Evolutionary conservation across 2,888 invertebrate species (phyloP).

Genomic region (Doris montereyensis): DNA sequence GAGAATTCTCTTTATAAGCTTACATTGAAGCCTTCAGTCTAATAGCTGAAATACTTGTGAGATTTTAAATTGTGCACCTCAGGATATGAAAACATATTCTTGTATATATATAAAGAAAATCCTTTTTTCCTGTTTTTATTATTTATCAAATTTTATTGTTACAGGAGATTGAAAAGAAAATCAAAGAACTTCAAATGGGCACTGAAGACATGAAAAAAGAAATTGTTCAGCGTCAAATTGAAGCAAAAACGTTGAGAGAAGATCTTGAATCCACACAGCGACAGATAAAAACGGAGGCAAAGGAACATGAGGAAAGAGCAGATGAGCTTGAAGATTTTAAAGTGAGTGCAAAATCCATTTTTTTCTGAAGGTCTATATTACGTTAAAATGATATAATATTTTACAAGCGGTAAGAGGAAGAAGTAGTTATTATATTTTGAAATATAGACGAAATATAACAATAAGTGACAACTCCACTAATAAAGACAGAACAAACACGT

Average conservation of each 20-base stretch:
- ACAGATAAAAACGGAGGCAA: constrained; percentile 55
- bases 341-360: too few relatives aligned
- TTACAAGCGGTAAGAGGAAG: too few relatives aligned
- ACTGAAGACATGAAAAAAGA: constrained; percentile 70
- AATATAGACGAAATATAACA: too few relatives aligned
- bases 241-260: constrained; percentile 68
- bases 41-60: too few relatives aligned
- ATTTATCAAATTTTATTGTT: too few relatives aligned
- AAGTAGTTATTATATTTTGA: too few relatives aligned
- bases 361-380: too few relatives aligned
- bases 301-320: constrained; percentile 61
- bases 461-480: too few relatives aligned
- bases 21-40: too few relatives aligned
- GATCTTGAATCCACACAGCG: constrained; percentile 63
- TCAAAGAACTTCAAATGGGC: constrained; percentile 68
- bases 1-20: too few relatives aligned
- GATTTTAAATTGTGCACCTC: neutral
- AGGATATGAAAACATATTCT: neutral
- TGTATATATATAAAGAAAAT: neutral
- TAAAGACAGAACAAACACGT: too few relatives aligned
- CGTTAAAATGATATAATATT: too few relatives aligned
- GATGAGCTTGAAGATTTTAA: constrained; percentile 68
- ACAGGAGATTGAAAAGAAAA: constrained; percentile 71
- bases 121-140: neutral
- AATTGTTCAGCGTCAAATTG: constrained; percentile 68